Percentiles rank a stretch among this genome's conserved stretches.
Conservation (phyloP, 2,888 invertebrate species). For the Andrena haemorrhoa region DNA sequence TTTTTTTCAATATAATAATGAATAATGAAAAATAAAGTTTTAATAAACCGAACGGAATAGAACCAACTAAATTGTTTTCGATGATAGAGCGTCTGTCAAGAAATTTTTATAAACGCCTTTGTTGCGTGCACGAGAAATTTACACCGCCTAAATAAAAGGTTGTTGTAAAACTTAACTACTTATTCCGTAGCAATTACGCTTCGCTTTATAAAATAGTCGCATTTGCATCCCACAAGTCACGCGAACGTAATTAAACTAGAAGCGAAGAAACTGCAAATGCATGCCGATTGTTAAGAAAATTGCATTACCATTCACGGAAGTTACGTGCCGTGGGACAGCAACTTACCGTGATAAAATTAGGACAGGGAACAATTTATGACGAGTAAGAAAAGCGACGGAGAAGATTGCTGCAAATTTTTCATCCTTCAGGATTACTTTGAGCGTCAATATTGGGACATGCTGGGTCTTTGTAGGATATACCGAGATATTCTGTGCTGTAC, state of each 20-base stretch:
- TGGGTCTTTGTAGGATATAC: neutral
- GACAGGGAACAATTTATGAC: neutral
- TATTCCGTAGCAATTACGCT: conserved; percentile 7
- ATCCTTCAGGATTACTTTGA: neutral
- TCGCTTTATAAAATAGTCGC: conserved; percentile 2
- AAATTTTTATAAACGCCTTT: neutral
- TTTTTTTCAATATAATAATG: no score
- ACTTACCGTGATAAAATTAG: neutral
- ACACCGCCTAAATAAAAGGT: neutral
- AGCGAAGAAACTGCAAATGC: conserved; percentile 17
- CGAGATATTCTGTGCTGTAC: no score
- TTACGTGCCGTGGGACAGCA: neutral
- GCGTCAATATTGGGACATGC: neutral
- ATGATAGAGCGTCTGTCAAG: no score
- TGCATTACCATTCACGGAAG: neutral
- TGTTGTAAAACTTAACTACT: neutral
- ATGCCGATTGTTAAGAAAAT: conserved; percentile 15
- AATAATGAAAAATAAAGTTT: no score
- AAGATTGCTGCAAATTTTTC: neutral
- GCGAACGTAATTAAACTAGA: conserved; percentile 31
- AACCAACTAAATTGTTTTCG: no score
- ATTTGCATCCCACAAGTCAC: neutral
- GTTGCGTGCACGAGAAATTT: neutral
- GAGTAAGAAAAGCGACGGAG: neutral
- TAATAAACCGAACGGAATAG: no score